A percentile compares a stretch with the other conserved stretches of the same genome.
Conservation (phyloP, 2,797 vertebrate species). For the Sorex maritimensis region DNA sequence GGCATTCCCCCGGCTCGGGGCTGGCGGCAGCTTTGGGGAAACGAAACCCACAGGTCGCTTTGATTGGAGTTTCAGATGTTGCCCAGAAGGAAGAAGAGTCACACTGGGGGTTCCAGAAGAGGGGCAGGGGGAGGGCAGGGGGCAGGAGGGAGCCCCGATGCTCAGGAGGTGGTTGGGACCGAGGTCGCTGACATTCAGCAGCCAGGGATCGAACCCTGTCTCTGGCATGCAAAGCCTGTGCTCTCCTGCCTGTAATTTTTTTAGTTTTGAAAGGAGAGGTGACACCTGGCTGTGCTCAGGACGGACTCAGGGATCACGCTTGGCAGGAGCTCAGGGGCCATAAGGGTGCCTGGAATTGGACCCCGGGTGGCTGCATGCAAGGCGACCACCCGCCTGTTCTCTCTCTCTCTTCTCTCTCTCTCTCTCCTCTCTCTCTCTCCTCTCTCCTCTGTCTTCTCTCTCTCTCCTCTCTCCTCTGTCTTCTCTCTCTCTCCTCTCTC, state of each 20-base stretch:
- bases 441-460: no score
- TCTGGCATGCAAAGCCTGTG: no score
- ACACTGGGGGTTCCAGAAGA: background rate
- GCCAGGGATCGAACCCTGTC: no score
- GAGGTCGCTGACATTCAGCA: background rate
- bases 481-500: no score
- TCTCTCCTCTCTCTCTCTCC: no score
- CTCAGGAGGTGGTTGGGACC: background rate
- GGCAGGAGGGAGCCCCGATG: background rate
- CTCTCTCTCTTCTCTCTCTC: no score
- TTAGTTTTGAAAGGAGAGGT: background rate
- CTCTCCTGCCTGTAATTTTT: no score
- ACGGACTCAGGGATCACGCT: no score
- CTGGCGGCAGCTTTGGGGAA: background rate
- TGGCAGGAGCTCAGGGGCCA: background rate
- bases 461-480: no score
- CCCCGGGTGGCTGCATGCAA: no score
- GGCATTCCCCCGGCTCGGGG: no score
- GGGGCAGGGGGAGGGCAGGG: no score
- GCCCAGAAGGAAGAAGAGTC: background rate
- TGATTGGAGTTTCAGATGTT: background rate
- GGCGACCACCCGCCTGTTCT: background rate
- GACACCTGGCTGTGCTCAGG: background rate
- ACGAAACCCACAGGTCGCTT: background rate
- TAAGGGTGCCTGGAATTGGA: background rate